These are phyloP conservation scores for Fissipunctia ypsillon DNA, from an alignment of 2,888 invertebrate genomes.

Conservation along the genomic window DNA sequence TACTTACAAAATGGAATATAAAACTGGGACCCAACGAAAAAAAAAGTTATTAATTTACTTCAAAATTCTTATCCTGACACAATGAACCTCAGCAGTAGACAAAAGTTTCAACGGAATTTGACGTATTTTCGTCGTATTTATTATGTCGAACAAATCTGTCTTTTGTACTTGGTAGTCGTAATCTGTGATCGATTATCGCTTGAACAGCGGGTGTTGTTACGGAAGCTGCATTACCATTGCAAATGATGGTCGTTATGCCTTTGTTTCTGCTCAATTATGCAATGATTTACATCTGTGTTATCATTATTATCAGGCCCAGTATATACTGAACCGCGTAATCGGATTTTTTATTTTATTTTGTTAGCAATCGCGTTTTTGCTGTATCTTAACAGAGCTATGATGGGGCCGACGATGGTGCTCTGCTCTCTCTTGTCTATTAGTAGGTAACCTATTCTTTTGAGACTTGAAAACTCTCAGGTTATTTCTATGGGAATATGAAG, in stretches of 20 bases:
- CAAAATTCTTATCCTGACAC: not conserved
- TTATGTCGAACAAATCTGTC: not conserved
- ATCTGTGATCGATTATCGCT: constrained; percentile 12
- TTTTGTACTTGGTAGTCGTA: not conserved
- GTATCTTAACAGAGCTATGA: too few relatives aligned
- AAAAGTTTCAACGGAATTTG: not conserved
- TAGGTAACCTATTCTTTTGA: not conserved
- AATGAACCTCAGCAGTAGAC: not conserved
- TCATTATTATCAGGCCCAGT: not conserved
- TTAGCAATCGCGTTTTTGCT: not conserved
- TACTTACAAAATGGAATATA: too few relatives aligned
- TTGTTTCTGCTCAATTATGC: constrained; percentile 35
- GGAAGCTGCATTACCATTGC: constrained; percentile 38
- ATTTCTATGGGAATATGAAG: not conserved
- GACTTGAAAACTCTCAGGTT: not conserved
- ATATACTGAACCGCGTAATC: not conserved
- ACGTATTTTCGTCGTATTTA: not conserved
- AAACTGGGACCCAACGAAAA: too few relatives aligned
- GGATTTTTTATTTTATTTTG: too few relatives aligned
- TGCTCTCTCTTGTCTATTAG: too few relatives aligned
- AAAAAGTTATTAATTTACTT: too few relatives aligned
- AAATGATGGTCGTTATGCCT: constrained; percentile 32
- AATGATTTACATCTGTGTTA: constrained; percentile 32
- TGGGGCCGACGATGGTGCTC: too few relatives aligned
- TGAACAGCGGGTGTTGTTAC: not conserved